Conservation (phyloP, 2,888 invertebrate genomes). For the Tethea ocularis region DNA sequence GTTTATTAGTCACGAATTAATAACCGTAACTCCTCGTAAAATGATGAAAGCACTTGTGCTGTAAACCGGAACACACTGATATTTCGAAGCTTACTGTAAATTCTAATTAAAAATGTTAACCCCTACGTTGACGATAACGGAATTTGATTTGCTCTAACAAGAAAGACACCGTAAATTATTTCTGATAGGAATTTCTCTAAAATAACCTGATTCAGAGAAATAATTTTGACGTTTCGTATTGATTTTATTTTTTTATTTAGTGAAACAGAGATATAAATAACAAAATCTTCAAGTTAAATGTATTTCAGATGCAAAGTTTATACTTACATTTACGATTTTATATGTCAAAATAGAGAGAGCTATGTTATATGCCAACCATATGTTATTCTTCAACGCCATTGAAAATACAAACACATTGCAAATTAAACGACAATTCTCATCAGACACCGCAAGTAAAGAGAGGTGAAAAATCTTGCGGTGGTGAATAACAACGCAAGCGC, state of each 20-base stretch:
- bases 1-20: slow-evolving; percentile 55
- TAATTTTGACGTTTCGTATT: no score
- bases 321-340: no score
- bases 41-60: no score
- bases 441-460: slow-evolving; percentile 51
- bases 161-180: background rate
- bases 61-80: background rate
- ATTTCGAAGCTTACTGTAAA: background rate
- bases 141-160: background rate
- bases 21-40: slow-evolving; percentile 24
- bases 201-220: background rate
- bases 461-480: slow-evolving; percentile 61
- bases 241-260: no score
- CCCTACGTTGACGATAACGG: no score
- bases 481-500: slow-evolving; percentile 45
- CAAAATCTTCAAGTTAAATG: no score
- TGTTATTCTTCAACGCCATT: background rate
- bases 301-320: no score
- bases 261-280: no score
- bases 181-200: background rate
- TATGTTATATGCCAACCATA: no score
- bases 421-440: slow-evolving; percentile 60
- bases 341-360: no score
- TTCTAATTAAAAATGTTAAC: background rate
- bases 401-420: slow-evolving; percentile 28